These are phyloP conservation scores for Neolamprologus modestus DNA, from an alignment of 2,113 vertebrate genomes.

Conservation along the genomic window DNA sequence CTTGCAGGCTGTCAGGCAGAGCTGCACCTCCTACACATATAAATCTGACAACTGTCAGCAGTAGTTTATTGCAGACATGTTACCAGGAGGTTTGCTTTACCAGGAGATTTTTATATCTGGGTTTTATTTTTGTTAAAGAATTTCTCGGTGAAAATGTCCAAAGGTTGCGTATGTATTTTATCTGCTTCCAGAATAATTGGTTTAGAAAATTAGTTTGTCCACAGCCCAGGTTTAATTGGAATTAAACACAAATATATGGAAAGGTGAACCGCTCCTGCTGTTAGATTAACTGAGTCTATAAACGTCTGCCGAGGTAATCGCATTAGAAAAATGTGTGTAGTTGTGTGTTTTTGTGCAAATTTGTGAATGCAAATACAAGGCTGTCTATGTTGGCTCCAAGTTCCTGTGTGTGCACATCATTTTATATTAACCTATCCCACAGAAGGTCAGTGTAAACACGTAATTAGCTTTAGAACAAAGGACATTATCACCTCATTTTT, in stretches of 20 bases:
- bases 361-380: not conserved
- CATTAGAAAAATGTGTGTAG: conserved; percentile 25
- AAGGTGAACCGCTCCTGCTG: conserved; percentile 29
- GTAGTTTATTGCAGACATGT: not conserved
- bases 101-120: conserved; percentile 8
- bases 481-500: not conserved
- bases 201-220: conserved; percentile 62
- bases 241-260: conserved; percentile 49
- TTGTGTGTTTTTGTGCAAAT: not conserved
- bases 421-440: not conserved
- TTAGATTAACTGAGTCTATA: conserved; percentile 60
- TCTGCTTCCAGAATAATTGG: conserved; percentile 55
- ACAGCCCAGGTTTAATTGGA: conserved; percentile 57
- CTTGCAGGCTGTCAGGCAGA: conserved; percentile 5
- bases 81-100: not conserved
- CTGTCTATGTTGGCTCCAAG: not conserved
- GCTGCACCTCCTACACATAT: conserved; percentile 5
- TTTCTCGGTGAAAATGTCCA: conserved; percentile 28
- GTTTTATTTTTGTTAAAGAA: conserved; percentile 22
- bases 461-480: conserved; percentile 12
- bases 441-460: conserved; percentile 7
- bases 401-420: not conserved
- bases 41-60: conserved; percentile 28
- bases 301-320: conserved; percentile 44
- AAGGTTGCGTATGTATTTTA: conserved; percentile 44